Base-by-base conservation (phyloP, 2,888 invertebrate genomes). In the Erpobdella octoculata region DNA sequence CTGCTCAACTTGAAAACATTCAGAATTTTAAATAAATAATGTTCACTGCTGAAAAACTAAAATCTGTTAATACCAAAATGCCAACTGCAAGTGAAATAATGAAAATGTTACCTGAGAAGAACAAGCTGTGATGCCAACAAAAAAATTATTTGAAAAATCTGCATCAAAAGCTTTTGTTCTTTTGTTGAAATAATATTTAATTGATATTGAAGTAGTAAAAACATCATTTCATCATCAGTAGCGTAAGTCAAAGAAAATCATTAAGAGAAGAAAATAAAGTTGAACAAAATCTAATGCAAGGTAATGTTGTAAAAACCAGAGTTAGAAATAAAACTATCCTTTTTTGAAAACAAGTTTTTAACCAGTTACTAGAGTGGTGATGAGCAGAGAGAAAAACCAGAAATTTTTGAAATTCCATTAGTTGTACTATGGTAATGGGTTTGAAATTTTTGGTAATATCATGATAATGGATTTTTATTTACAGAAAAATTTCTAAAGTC, bases 41-140 rank as follows among this genome's bases (percentile, higher is more conserved):
- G n/a, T n/a, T n/a, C n/a, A n/a, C n/a, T n/a, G n/a, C n/a, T n/a
- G n/a, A n/a, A n/a, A 21, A 53, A 73, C n/a, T n/a, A 38, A 66
- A 85, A 33, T 79, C 6, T 18, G 33, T 25, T 33, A 69, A 31
- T 28, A 69, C n/a, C 48, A 67, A 67, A 25, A 31, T 41, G 21
- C 31, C 8, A 15, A 21, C 31, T 46, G 46, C 21, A 15, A 28
- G 4, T 6, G 3, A 8, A 21, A 64, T 18, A 35, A 12, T 53
- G 58, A n/a, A 58, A 37, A 61, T 38, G 70, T 87, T 75, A 93
- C 87, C 85, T 90, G 89, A 58, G 90, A 89, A 73, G 92, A 85
- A 80, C 90, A 90, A 74, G 89, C 91, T 71, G 87, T 86, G 73
- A 92, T 85, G 79, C 89, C 89, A 46, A 88, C 87, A 83, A 95